A percentile compares a stretch with the other conserved stretches of the same genome.
Conservation (phyloP, 2,888 invertebrate genomes). For the Ectobius pallidus region DNA sequence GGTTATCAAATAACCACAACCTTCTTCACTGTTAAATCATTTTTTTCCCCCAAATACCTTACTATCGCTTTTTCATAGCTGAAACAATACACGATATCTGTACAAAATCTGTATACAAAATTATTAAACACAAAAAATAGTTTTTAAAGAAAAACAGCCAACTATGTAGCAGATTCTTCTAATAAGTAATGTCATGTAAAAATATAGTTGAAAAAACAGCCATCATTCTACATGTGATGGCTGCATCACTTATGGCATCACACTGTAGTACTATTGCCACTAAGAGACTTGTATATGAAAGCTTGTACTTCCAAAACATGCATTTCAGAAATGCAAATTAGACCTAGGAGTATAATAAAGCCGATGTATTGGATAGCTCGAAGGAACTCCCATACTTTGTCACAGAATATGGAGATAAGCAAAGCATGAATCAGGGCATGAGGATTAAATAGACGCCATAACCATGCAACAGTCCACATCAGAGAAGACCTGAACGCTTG, state of each 20-base stretch:
- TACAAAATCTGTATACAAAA: not conserved
- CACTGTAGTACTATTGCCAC: conserved; percentile 25
- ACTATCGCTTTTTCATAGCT: not conserved
- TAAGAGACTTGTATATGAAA: conserved; percentile 57
- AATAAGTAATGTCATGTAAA: conserved; percentile 13
- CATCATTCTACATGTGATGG: not conserved
- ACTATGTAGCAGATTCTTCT: not conserved
- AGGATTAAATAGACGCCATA: conserved; percentile 81
- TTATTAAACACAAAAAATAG: not conserved
- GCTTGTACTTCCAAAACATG: conserved; percentile 68
- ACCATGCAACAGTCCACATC: conserved; percentile 73
- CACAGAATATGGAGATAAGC: conserved; percentile 78
- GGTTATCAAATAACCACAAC: too few relatives aligned
- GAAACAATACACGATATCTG: not conserved
- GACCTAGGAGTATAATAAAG: conserved; percentile 69
- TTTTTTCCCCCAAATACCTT: too few relatives aligned
- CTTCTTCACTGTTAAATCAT: too few relatives aligned
- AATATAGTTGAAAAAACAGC: not conserved
- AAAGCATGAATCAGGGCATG: conserved; percentile 78
- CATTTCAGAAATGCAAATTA: conserved; percentile 74
- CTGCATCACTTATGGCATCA: conserved; percentile 16
- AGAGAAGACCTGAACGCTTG: conserved; percentile 71
- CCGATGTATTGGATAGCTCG: conserved; percentile 72
- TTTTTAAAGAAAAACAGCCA: not conserved
- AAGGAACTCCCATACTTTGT: conserved; percentile 80